A percentile compares a stretch with the other conserved stretches of the same genome.
Evolutionary conservation across 2,113 vertebrate genomes (phyloP).

Genomic region (Columba janthina): DNA sequence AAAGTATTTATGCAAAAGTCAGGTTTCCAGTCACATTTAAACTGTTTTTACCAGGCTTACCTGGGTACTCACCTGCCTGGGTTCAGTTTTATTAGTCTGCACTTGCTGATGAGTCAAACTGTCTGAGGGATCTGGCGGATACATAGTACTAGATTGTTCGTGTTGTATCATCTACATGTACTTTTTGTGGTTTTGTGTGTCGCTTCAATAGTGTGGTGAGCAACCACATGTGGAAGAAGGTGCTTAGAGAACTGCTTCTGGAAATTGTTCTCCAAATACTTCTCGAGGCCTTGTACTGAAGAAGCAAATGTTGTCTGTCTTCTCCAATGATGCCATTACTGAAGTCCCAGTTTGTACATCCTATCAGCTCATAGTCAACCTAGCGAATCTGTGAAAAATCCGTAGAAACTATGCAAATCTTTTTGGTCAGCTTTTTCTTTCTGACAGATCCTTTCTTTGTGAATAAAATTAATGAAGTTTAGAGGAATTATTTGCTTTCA

Average conservation of each 20-base stretch:
- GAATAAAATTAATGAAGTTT: background rate
- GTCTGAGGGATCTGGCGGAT: background rate
- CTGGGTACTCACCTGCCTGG: background rate
- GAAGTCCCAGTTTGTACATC: background rate
- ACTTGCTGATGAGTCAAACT: background rate
- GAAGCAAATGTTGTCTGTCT: background rate
- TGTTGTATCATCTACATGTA: background rate
- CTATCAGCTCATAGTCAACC: background rate
- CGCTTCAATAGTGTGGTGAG: background rate
- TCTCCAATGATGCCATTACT: background rate
- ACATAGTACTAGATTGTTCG: accelerated
- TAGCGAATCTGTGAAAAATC: background rate
- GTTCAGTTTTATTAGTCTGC: background rate
- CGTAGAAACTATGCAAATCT: background rate
- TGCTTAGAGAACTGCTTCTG: background rate
- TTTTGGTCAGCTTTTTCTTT: background rate
- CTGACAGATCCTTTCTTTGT: background rate
- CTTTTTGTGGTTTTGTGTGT: background rate
- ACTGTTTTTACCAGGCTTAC: background rate
- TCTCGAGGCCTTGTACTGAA: background rate
- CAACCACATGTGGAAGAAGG: background rate
- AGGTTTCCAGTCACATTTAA: background rate
- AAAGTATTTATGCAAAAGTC: background rate
- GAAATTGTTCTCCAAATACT: background rate
- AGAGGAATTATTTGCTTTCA: background rate